phyloP scores from a whole-genome alignment of 2,113 vertebrate species.

The Polypterus bichir region DNA sequence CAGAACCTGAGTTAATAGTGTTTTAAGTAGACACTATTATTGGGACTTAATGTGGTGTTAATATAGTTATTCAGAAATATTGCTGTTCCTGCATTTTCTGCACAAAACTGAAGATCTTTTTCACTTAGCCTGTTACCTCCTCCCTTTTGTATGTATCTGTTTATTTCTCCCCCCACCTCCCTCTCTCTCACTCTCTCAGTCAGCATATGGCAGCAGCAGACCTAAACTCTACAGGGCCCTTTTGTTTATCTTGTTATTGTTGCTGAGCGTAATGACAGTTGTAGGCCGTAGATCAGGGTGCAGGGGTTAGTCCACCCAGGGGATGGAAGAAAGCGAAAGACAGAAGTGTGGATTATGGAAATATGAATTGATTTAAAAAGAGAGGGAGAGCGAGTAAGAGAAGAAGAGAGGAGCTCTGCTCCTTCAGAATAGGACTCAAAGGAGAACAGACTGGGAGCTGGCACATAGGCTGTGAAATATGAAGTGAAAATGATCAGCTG shows the following conservation, averaged over 20 bases:
- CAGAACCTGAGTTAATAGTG: too few relatives aligned
- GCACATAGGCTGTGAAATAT: conserved; percentile 66
- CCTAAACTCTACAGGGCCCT: conserved; percentile 68
- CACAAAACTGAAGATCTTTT: conserved; percentile 47
- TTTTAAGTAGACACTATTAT: too few relatives aligned
- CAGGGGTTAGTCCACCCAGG: conserved; percentile 89
- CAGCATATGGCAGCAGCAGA: conserved; percentile 86
- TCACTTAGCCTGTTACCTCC: conserved; percentile 49
- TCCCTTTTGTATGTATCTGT: conserved; percentile 40
- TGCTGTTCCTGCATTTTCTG: conserved; percentile 31
- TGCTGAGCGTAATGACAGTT: conserved; percentile 90
- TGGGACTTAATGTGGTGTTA: too few relatives aligned
- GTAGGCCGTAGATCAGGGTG: conserved; percentile 82
- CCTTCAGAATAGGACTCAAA: conserved; percentile 81
- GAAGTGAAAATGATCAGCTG: conserved; percentile 74
- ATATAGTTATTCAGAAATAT: too few relatives aligned
- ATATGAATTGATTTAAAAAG: conserved; percentile 88
- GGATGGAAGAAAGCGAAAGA: conserved; percentile 61
- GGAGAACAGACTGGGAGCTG: conserved; percentile 74
- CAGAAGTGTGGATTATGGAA: conserved; percentile 99
- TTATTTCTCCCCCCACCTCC: too few relatives aligned
- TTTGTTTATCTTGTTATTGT: conserved; percentile 96
- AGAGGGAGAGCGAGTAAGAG: not conserved
- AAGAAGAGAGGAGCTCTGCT: conserved; percentile 47
- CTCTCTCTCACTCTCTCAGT: conserved; percentile 33